Evolutionary conservation across 2,888 invertebrate species (phyloP), one percentile per base, ranked within the genome.

Genomic region (Aleiodes testaceus): DNA sequence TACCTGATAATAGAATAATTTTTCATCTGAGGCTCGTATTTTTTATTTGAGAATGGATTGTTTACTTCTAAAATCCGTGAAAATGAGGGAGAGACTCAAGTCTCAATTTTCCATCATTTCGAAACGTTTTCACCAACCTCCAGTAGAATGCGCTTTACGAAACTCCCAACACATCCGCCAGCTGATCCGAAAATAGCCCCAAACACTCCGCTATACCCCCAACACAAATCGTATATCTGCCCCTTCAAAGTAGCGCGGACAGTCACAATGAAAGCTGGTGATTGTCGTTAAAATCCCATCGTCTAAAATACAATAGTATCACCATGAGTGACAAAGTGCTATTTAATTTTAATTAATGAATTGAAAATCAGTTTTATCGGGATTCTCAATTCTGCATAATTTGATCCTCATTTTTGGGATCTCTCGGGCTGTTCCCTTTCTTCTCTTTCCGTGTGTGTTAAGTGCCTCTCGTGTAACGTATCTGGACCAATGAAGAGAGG

Each of bases 171-270:
- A 30, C 22, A 52, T 52, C 26, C 52, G 26, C 26, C 59, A 59
- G 59, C 59, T 59, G 59, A 36, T 59, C 59, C 59, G 36, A 36
- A 59, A 59, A 59, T 59, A 59, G 42, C 59, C 30, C 59, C 36
- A 59, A 55, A 55, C 55, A 59, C 59, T 42, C 59, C 11, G 16
- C 11, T 20, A 18, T 18, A 42, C 26, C 59, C 59, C 16, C 59
- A 59, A 59, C 59, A 59, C 36, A 36, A 36, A 36, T 36, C 36
- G 7, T 36, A 18, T 59, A 18, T 16, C 36, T 20, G 18, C 36
- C 16, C 42, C 7, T 36, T 36, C 9, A 36, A 16, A 55, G 55
- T 42, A 36, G 18, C 26, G 26, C 1, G 14, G 26, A 26, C 26
- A 22, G 53, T 53, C 14, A 18, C 36, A 14, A 59, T 59, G 59